Base-by-base conservation (phyloP, 1,140 invertebrate species). In the Drosophila elegans region DNA sequence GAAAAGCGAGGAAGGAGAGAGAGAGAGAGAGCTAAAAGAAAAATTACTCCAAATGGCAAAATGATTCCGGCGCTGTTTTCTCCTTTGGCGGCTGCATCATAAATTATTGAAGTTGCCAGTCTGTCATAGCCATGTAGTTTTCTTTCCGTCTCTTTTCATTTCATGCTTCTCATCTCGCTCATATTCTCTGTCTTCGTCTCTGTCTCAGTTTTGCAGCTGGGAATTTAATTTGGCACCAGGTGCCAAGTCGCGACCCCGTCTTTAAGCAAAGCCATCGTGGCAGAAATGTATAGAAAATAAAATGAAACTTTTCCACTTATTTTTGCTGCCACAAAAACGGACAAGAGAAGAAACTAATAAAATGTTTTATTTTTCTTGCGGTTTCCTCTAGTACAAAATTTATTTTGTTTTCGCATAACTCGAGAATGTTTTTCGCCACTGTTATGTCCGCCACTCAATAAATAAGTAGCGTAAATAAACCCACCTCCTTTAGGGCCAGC, bases 361-460 rank as follows among this genome's bases (percentile, higher is more conserved):
- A 44, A 78, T 62, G 44, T 52, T 46, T 45, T 64, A 55, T 49
- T 48, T 32, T 48, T 29, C 12, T 48, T 80, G 83, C 66, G 83
- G 82, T 83, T 68, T n/a, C 38, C 57, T 29, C 82, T 75, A 63
- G 69, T 88, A 61, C 82, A 72, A 86, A 86, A 86, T 88, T 72
- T 88, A 86, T 82, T 86, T 86, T 82, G 83, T 86, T 88, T 88
- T 86, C 78, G 49, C 83, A 86, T 82, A 86, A 78, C 78, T 78
- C 59, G 78, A 55, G 46, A 68, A 66, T 78, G 74, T 59, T 66
- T 80, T 74, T 60, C 34, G 38, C 63, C 53, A 44, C 52, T 69
- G 9, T 71, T 39, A 36, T 45, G 41, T 38, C 56, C 48, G 59
- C 68, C 74, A 78, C 81, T 86, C 67, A 86, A 86, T 86, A 86